Evolutionary conservation across 2,797 vertebrate genomes (phyloP).

Genomic region (Tadarida brasiliensis): DNA sequence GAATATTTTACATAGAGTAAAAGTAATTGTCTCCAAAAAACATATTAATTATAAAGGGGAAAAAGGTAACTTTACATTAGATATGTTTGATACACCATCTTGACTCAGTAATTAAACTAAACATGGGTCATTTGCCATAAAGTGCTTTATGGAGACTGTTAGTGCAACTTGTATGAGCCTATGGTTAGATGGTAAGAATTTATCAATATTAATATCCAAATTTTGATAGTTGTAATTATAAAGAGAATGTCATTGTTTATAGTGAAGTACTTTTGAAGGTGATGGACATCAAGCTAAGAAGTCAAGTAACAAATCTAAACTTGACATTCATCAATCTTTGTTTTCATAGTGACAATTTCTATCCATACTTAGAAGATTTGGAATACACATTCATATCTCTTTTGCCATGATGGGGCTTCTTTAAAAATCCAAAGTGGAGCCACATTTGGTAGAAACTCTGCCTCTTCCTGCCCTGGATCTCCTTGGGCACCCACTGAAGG

Average conservation of each 20-base stretch:
- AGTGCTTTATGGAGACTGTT: not conserved
- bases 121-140: not conserved
- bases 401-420: not conserved
- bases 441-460: not conserved
- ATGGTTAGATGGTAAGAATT: not conserved
- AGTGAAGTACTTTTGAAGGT: not conserved
- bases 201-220: not conserved
- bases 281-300: not conserved
- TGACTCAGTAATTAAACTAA: constrained; percentile 6
- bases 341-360: not conserved
- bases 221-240: not conserved
- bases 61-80: not conserved
- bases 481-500: not conserved
- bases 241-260: not conserved
- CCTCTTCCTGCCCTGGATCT: not conserved
- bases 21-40: not conserved
- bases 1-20: not conserved
- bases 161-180: not conserved
- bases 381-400: not conserved
- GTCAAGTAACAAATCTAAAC: not conserved
- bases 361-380: not conserved
- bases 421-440: not conserved
- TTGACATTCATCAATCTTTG: not conserved
- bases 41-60: not conserved
- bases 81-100: not conserved